These are phyloP conservation scores for Strix occidentalis DNA, from an alignment of 2,797 vertebrate genomes.

Conservation along the genomic window DNA sequence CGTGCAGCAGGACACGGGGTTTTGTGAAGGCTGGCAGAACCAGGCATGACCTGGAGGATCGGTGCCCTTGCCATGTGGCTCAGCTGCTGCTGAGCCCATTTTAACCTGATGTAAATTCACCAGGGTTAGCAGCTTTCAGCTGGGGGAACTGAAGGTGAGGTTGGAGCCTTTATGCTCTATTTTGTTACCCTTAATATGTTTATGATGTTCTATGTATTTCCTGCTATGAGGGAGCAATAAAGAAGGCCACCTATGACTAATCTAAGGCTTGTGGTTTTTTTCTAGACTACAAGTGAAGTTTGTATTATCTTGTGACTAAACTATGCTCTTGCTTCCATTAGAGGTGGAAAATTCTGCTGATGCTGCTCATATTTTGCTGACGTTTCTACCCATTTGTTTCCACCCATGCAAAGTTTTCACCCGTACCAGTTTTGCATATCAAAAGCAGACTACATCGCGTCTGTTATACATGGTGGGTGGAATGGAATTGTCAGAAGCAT, in stretches of 20 bases:
- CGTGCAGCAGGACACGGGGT: background rate
- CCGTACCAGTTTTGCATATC: slow-evolving; percentile 39
- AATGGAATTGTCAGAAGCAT: slow-evolving; percentile 28
- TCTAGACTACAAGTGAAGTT: slow-evolving; percentile 22
- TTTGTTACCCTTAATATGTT: background rate
- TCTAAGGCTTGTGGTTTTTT: slow-evolving; percentile 27
- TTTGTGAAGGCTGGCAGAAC: background rate
- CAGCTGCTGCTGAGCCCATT: background rate
- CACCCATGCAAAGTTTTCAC: slow-evolving; percentile 51
- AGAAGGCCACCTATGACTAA: background rate
- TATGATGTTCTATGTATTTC: background rate
- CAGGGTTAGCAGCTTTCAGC: background rate
- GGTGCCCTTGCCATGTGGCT: background rate
- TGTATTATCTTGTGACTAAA: slow-evolving; percentile 44
- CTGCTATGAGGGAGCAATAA: background rate
- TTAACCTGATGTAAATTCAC: background rate
- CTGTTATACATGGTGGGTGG: slow-evolving; percentile 30
- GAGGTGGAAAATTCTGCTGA: slow-evolving; percentile 51
- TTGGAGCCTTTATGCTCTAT: background rate
- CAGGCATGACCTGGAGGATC: background rate
- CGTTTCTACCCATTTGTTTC: slow-evolving; percentile 50
- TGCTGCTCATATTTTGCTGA: slow-evolving; percentile 32
- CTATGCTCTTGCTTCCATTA: background rate
- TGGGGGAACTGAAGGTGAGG: background rate
- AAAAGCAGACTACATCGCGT: slow-evolving; percentile 29